Conservation (phyloP, 2,797 vertebrate genomes). For the Eulemur mongoz region DNA sequence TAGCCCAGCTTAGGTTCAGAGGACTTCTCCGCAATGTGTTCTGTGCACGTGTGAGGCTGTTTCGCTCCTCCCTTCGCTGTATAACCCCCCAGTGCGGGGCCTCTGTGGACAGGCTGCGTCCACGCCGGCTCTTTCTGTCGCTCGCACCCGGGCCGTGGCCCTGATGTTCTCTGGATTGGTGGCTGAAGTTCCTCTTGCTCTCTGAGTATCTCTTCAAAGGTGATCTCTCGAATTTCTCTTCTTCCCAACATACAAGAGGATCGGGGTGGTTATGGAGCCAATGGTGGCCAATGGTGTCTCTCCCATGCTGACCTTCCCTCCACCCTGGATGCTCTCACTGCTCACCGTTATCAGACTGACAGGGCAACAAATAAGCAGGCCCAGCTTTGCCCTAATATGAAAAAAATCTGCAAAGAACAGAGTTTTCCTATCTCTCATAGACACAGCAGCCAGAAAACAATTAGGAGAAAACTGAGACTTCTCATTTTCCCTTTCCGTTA, state of each 20-base stretch:
- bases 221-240: too few species aligned
- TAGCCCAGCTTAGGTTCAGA: not conserved
- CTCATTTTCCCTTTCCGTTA: too few species aligned
- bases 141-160: not conserved
- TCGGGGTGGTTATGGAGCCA: not conserved
- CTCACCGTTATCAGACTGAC: accelerated
- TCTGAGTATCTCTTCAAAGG: not conserved
- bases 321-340: not conserved
- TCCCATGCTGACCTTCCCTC: not conserved
- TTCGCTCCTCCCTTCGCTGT: not conserved
- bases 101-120: not conserved
- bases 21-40: not conserved
- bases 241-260: too few species aligned
- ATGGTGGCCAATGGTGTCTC: not conserved
- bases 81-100: not conserved
- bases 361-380: not conserved
- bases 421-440: too few species aligned
- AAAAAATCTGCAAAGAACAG: too few species aligned
- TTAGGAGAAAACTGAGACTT: too few species aligned
- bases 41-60: not conserved
- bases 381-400: not conserved
- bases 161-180: not conserved
- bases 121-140: accelerated
- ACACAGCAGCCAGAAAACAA: too few species aligned
- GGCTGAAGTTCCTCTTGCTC: not conserved